Evolutionary conservation across 2,888 invertebrate species (phyloP).

Genomic region (Coelogynopora nodosa): DNA sequence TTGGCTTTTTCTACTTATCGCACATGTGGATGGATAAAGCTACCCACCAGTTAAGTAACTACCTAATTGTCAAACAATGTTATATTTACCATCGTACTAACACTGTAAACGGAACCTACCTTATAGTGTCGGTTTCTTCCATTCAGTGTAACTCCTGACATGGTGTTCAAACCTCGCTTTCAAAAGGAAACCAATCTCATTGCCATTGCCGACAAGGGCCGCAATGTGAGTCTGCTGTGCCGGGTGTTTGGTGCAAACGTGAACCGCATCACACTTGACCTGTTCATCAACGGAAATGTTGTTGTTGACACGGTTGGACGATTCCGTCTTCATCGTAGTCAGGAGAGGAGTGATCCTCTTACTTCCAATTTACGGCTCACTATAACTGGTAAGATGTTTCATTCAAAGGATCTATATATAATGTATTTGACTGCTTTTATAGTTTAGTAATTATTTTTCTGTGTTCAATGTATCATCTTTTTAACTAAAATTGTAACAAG

Average conservation of each 20-base stretch:
- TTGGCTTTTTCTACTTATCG: too few species aligned
- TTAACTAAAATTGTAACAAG: too few species aligned
- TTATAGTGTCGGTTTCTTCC: too few species aligned
- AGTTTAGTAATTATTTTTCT: too few species aligned
- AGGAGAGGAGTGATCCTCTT: not conserved
- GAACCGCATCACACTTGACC: not conserved
- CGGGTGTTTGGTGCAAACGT: not conserved
- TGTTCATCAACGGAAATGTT: not conserved
- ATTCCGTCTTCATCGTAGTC: not conserved
- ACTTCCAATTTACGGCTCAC: not conserved
- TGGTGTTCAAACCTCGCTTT: not conserved
- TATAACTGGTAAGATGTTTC: not conserved
- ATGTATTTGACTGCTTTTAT: too few species aligned
- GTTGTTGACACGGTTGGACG: not conserved
- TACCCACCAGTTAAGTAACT: too few species aligned
- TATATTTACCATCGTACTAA: too few species aligned
- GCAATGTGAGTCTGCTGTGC: not conserved
- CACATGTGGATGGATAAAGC: too few species aligned
- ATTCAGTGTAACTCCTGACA: not conserved
- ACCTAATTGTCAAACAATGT: too few species aligned
- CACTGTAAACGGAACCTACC: too few species aligned
- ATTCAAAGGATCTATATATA: too few species aligned
- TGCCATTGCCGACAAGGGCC: not conserved
- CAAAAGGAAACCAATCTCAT: not conserved
- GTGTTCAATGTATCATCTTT: too few species aligned